Evolutionary conservation across 1,140 invertebrate species (phyloP), one percentile per base, ranked within the genome.

Genomic region (Theocolax elegans): DNA sequence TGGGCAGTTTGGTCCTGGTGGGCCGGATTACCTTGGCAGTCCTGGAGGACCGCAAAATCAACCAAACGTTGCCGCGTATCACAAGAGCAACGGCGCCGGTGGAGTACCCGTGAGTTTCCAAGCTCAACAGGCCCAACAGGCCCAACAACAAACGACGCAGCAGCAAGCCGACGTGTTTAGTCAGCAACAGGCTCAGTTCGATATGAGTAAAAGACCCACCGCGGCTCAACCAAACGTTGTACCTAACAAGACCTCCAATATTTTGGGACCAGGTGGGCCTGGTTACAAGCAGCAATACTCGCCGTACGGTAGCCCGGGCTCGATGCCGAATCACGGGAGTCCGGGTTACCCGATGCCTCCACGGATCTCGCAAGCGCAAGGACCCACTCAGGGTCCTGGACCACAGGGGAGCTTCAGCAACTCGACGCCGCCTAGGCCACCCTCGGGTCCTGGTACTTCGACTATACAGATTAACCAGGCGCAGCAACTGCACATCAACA

Each of bases 401-500:
- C 77, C 79, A 15, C 79, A 83, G 59, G 83, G 89, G 66, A 82
- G 86, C n/a, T 90, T 89, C 78, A 87, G 87, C 59, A 88, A 87
- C 48, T 85, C 88, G 69, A 88, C 88, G 29, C 89, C 86, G 12
- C 90, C 90, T 13, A 85, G 90, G 62, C 90, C 90, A 48, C 88
- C 90, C 6, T 90, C 90, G 1, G 87, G 89, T 56, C 81, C 87
- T 15, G 88, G 86, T 72, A 82, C 87, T 15, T 87, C 89, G 3
- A 89, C 89, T 9, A 77, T 95, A 73, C 93, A 94, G 82, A 93
- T 95, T 84, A 93, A 92, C 76, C 94, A 95, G 82, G 92, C 93
- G 15, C 94, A 95, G 80, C 93, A 95, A 79, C 83, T 95, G 72
- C 93, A 95, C 80, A 92, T 95, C 69, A 90, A 88, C 69, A 93